Evolutionary conservation across 1,140 invertebrate genomes (phyloP).

Genomic region (Leucophenga varia): DNA sequence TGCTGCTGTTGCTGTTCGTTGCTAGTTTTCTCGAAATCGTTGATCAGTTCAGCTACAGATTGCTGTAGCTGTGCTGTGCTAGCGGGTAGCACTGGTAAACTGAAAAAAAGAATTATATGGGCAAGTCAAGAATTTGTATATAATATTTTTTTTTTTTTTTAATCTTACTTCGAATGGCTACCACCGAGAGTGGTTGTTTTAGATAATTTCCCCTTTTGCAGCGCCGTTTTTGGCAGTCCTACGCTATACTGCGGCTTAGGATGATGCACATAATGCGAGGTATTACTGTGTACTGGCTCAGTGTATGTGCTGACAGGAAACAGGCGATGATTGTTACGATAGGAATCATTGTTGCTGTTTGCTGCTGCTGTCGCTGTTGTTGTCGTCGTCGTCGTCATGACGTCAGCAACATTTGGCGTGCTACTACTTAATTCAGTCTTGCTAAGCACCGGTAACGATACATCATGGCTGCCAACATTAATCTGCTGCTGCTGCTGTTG

Average conservation of each 20-base stretch:
- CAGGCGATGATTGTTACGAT: slow-evolving; percentile 57
- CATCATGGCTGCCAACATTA: no score
- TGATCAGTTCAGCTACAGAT: slow-evolving; percentile 75
- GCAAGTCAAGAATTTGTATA: no score
- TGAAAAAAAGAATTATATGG: background rate
- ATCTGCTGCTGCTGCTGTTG: background rate
- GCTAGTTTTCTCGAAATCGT: slow-evolving; percentile 65
- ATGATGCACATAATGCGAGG: slow-evolving; percentile 51
- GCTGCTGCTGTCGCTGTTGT: background rate
- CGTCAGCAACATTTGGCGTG: slow-evolving; percentile 29
- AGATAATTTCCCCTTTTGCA: background rate
- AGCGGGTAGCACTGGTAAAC: slow-evolving; percentile 45
- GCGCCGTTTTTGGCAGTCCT: slow-evolving; percentile 35
- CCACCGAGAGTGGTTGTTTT: background rate
- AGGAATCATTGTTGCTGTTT: slow-evolving; percentile 26
- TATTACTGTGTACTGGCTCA: slow-evolving; percentile 57
- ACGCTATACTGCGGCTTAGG: slow-evolving; percentile 51
- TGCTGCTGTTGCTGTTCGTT: slow-evolving; percentile 9
- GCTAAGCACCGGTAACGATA: slow-evolving; percentile 15
- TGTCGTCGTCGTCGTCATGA: background rate
- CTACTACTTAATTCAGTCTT: slow-evolving; percentile 40
- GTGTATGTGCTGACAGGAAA: slow-evolving; percentile 66
- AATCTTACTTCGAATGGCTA: slow-evolving; percentile 23
- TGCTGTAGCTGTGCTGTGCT: slow-evolving; percentile 49
- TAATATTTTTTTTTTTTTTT: no score